phyloP scores from a whole-genome alignment of 2,888 invertebrate genomes.

The Synergus itoensis region DNA sequence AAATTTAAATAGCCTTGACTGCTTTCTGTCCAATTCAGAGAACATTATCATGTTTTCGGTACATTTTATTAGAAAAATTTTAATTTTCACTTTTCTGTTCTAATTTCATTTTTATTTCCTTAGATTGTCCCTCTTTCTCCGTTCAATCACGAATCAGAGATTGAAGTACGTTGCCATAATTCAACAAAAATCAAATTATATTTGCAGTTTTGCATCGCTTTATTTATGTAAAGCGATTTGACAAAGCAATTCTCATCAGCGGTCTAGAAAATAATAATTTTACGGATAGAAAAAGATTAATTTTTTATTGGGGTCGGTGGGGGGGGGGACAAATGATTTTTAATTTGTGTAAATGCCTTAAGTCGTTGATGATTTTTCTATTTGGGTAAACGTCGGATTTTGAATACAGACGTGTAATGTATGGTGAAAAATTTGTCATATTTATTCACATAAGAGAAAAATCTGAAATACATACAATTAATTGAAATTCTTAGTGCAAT shows the following conservation, averaged over 20 bases:
- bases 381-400: background rate
- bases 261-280: constrained; percentile 21
- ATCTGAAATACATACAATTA: constrained; percentile 50
- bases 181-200: constrained; percentile 11
- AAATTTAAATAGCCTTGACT: background rate
- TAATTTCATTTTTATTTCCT: background rate
- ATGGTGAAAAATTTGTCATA: background rate
- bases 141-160: constrained; percentile 41
- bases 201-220: constrained; percentile 14
- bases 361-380: background rate
- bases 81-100: background rate
- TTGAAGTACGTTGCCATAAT: constrained; percentile 40
- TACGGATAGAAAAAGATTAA: background rate
- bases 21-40: background rate
- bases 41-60: background rate
- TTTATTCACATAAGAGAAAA: background rate
- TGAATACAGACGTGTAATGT: background rate
- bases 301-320: background rate
- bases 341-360: background rate
- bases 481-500: constrained; percentile 64
- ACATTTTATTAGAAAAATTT: background rate
- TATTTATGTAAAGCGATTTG: constrained; percentile 45
- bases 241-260: constrained; percentile 47
- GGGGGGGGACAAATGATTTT: background rate
- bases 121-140: background rate